Evolutionary conservation across 2,888 invertebrate species (phyloP), one percentile per base, ranked within the genome.

Genomic region (Chrysina gloriosa): DNA sequence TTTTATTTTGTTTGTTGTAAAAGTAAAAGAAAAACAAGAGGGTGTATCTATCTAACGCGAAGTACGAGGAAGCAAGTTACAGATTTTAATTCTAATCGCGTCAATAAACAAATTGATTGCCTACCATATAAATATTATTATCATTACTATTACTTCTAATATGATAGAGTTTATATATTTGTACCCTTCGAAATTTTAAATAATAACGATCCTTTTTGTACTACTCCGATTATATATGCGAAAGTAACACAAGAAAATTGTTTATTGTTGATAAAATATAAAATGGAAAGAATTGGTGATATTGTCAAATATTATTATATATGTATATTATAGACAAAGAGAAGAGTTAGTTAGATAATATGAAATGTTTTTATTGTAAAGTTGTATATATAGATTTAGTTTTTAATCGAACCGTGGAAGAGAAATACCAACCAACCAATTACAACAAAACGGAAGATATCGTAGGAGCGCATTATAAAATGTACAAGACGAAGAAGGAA

Each of bases 341-440:
- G 39, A 39, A 27, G 42, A 58, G 63, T 67, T 70, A 56, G 39
- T 36, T 58, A 52, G 52, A 52, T 52, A 58, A 58, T 58, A 58
- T 64, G 50, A 52, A 64, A 64, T 64, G 64, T 64, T 64, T 63
- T 64, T 64, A 48, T 50, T 48, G 50, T 64, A 64, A 48, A 64
- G 52, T 73, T 74, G 72, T 73, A 74, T 68, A 75, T 75, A 74
- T 74, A 72, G 73, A 70, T 56, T 71, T 72, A 72, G 45, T 71
- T 73, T 71, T 69, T 73, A 70, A 71, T 72, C 47, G 45, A 68
- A 52, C 7, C 39, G 19, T 39, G 5, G 34, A 34, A 21, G 23
- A 34, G 34, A 58, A 29, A 14, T n/a, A 52, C 16, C 5, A 52
- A 31, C 31, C 31, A 31, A 31, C 9, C 29, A 25, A 25, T 48